Evolutionary conservation across 1,140 invertebrate genomes (phyloP), one percentile per base, ranked within the genome.

Genomic region (Lepidurus apus): DNA sequence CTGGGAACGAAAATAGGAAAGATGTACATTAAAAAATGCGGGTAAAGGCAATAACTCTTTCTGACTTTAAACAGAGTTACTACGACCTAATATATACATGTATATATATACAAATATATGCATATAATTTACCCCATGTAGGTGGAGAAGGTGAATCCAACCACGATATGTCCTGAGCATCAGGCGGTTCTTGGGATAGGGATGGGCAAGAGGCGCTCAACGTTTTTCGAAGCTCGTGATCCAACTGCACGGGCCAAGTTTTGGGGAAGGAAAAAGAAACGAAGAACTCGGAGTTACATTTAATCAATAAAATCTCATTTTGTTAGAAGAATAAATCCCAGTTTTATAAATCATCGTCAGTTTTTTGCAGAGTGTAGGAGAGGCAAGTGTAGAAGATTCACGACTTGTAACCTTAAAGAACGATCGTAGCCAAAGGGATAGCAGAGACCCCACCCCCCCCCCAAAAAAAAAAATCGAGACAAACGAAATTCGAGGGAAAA

Each of bases 251-350:
- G 13, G 13, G 21, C 4, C 6, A 13, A 65, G 21, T n/a, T 9
- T n/a, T 65, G 17, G 21, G 53, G 17, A 21, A 13, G 53, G 21
- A 65, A 65, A 65, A 21, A 65, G 13, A 65, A 65, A 13, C 7
- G 13, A 47, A 11, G 17, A 13, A 65, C 5, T 7, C 53, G 53
- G 21, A 65, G 21, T 65, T 65, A 21, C 53, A 65, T 21, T 65
- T 21, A 65, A 65, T 65, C 53, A 65, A 65, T 65, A 65, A 65
- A 65, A 65, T 65, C 53, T 65, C 53, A 65, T 65, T 65, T 65
- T 65, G 53, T 65, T n/a, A 13, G 53, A 65, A 4, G 53, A 65
- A 65, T 21, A 65, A 65, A 65, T 65, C 53, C n/a, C 21, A 1
- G 53, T 13, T 65, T 65, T 13, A 65, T 65, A 65, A 65, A 65